Conservation (phyloP, 2,888 invertebrate genomes). For the Temnothorax unifasciatus region DNA sequence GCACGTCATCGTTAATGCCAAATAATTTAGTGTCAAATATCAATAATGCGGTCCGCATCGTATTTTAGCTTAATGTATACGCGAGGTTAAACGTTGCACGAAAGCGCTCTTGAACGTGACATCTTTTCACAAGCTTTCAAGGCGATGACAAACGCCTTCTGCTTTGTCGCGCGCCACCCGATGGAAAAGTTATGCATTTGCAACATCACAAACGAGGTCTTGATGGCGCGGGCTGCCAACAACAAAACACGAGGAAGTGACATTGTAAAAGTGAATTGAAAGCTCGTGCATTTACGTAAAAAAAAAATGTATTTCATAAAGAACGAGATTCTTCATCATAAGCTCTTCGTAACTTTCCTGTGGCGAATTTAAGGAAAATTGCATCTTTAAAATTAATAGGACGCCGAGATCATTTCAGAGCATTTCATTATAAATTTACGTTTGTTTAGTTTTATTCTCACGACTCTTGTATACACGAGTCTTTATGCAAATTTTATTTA, state of each 20-base stretch:
- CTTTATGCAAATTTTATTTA: neutral
- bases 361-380: neutral
- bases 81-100: slow-evolving; percentile 5
- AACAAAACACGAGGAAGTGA: slow-evolving; percentile 34
- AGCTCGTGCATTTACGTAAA: slow-evolving; percentile 20
- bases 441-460: neutral
- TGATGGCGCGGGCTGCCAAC: slow-evolving; percentile 35
- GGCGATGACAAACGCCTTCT: slow-evolving; percentile 42
- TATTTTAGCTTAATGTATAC: slow-evolving; percentile 35
- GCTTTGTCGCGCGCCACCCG: slow-evolving; percentile 42
- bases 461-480: neutral
- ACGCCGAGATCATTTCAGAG: neutral
- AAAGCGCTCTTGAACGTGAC: slow-evolving; percentile 45
- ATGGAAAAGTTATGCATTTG: slow-evolving; percentile 46
- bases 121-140: slow-evolving; percentile 37
- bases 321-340: neutral
- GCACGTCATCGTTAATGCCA: neutral
- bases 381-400: neutral
- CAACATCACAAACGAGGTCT: slow-evolving; percentile 49
- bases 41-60: slow-evolving; percentile 23
- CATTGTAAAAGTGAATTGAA: slow-evolving; percentile 45
- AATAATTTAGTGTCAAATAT: slow-evolving; percentile 28
- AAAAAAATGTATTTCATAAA: neutral
- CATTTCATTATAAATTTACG: neutral
- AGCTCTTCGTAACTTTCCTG: neutral